Evolutionary conservation across 2,888 invertebrate genomes (phyloP).

Genomic region (Acronicta psi): DNA sequence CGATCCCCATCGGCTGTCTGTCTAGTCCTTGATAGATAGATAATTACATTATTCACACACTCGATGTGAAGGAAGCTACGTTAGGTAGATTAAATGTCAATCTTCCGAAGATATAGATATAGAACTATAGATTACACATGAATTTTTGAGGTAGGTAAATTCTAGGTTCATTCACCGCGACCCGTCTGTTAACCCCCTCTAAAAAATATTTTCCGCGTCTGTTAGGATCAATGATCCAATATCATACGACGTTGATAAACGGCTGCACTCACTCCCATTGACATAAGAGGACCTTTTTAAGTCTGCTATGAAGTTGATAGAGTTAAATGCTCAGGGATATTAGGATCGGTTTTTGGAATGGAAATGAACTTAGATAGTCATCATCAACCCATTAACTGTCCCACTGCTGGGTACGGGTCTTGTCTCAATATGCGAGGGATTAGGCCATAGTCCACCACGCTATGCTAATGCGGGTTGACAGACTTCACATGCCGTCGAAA

Average conservation of each 20-base stretch:
- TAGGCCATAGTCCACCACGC: too few species aligned
- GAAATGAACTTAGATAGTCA: too few species aligned
- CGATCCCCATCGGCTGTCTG: too few species aligned
- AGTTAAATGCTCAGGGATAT: neutral
- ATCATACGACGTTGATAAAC: slow-evolving; percentile 3
- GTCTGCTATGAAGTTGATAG: neutral
- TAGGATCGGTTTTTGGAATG: too few species aligned
- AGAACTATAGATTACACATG: slow-evolving; percentile 23
- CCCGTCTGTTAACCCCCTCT: slow-evolving; percentile 20
- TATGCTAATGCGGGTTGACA: too few species aligned
- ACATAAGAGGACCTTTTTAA: neutral
- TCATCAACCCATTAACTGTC: too few species aligned
- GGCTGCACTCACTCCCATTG: neutral
- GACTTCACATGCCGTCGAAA: too few species aligned
- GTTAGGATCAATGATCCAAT: slow-evolving; percentile 17
- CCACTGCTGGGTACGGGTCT: too few species aligned
- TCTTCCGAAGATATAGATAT: slow-evolving; percentile 20
- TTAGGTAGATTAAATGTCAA: slow-evolving; percentile 44
- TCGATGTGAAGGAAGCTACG: slow-evolving; percentile 4
- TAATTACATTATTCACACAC: neutral
- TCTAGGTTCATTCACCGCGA: slow-evolving; percentile 44
- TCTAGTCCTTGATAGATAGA: too few species aligned
- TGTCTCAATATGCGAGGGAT: too few species aligned
- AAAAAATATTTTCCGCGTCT: slow-evolving; percentile 14
- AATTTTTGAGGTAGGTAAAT: too few species aligned